phyloP scores from a whole-genome alignment of 2,113 vertebrate species.

The Trachemys scripta region DNA sequence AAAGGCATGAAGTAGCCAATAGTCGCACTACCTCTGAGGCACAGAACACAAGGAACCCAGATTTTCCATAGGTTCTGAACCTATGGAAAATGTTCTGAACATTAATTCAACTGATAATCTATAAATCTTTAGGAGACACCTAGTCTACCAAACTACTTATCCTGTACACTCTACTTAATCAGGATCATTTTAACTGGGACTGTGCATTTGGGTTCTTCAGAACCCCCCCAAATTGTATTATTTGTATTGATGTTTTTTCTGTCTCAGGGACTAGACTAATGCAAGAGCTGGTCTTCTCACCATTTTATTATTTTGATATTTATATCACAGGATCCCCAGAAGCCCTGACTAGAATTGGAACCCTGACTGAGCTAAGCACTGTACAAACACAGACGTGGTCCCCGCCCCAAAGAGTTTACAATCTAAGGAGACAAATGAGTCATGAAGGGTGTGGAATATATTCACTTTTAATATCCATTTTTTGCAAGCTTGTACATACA shows the following conservation, averaged over 20 bases:
- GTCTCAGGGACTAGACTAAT: background rate
- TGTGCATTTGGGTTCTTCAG: background rate
- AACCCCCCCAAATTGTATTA: background rate
- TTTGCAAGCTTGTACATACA: background rate
- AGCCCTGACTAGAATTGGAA: background rate
- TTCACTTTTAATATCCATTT: background rate
- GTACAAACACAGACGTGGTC: background rate
- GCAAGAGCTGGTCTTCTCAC: background rate
- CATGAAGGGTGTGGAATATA: background rate
- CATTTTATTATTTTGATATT: background rate
- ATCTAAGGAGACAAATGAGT: background rate
- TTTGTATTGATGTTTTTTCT: background rate
- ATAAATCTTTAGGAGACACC: background rate
- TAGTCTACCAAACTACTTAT: background rate
- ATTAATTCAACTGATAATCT: background rate
- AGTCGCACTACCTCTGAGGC: background rate
- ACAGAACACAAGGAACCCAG: background rate
- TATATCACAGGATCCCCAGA: background rate
- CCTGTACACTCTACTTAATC: background rate
- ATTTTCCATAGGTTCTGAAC: background rate
- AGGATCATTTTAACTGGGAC: background rate
- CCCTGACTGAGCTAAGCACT: too few species aligned
- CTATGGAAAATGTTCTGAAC: background rate
- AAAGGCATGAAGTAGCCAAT: background rate
- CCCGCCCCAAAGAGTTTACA: background rate